Base-by-base conservation (phyloP, 2,797 vertebrate species). In the Chromobotia macracanthus region DNA sequence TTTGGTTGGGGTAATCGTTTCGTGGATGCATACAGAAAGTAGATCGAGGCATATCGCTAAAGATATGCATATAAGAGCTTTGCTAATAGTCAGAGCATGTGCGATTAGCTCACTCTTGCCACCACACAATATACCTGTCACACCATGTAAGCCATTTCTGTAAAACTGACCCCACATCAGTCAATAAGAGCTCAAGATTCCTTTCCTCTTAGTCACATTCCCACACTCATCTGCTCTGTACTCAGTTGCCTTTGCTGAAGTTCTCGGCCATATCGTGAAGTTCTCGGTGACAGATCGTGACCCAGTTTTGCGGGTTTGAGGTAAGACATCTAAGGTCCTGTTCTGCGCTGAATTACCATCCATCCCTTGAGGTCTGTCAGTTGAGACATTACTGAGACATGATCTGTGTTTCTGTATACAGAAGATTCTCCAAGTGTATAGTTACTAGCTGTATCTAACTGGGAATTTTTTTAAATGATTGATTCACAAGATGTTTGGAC, bases 181-280 rank as follows among this genome's bases (percentile, higher is more conserved):
- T 70, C 71, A 77, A 61, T 65, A 78, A 76, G 51, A 71, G 75
- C 67, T 56, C 7, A 61, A 19, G 25, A 78, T 72, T 72, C 55
- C 66, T 69, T 74, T 77, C 50, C 31, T 58, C 4, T 70, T 50
- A 64, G 64, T 75, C 48, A 74, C 75, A 19, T 82, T 76, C 79
- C 76, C 77, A 58, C 83, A 65, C 21, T 75, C 72, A 51, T 48
- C 79, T 73, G 80, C 53, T 60, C 56, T 68, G 10, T 41, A 23
- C 55, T 81, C 58, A 53, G 41, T 58, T 81, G 50, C 23, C 13
- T 25, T 60, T 51, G 21, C 25, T 58, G 44, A 60, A 76, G 44
- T 75, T 72, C 28, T 70, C 41, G 44, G 53, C 46, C 23, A 50
- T n/a, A n/a, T n/a, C n/a, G n/a, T n/a, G n/a, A n/a, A 51, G 41